Evolutionary conservation across 2,888 invertebrate genomes (phyloP).

Genomic region (Lamproptera curius): DNA sequence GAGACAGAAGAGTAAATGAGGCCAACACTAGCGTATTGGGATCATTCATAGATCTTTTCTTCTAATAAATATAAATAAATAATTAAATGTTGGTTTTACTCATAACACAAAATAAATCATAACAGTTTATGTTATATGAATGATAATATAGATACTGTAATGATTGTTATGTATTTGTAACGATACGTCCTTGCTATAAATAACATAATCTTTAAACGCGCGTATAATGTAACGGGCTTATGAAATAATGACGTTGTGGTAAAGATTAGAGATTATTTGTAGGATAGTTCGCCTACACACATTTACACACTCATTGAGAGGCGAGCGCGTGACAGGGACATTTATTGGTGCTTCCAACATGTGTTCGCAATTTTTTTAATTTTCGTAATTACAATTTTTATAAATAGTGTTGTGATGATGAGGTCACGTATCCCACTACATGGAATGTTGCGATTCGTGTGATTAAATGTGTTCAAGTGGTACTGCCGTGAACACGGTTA

Average conservation of each 20-base stretch:
- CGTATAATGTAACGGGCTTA: constrained; percentile 5
- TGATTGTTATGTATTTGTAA: no score
- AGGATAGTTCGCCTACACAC: constrained; percentile 29
- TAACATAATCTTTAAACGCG: constrained; percentile 1
- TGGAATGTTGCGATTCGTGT: constrained; percentile 35
- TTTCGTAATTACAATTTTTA: constrained; percentile 54
- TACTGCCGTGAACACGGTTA: constrained; percentile 37
- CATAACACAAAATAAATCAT: no score
- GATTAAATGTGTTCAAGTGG: constrained; percentile 45
- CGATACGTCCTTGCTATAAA: background rate
- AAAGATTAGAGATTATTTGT: constrained; percentile 19
- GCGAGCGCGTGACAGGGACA: constrained; percentile 51
- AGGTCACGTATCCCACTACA: constrained; percentile 46
- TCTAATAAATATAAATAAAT: constrained; percentile 45
- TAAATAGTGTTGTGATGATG: constrained; percentile 42
- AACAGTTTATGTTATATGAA: no score
- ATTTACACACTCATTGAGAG: constrained; percentile 37
- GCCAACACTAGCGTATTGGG: constrained; percentile 44
- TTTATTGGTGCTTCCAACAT: constrained; percentile 31
- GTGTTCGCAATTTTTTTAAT: constrained; percentile 39
- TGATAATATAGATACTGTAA: no score
- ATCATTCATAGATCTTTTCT: constrained; percentile 62
- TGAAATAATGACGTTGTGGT: constrained; percentile 12
- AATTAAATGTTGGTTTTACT: constrained; percentile 17
- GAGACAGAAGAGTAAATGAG: constrained; percentile 37